Evolutionary conservation across 1,140 invertebrate genomes (phyloP), one percentile per base, ranked within the genome.

Genomic region (Aphelenchoides fujianensis): DNA sequence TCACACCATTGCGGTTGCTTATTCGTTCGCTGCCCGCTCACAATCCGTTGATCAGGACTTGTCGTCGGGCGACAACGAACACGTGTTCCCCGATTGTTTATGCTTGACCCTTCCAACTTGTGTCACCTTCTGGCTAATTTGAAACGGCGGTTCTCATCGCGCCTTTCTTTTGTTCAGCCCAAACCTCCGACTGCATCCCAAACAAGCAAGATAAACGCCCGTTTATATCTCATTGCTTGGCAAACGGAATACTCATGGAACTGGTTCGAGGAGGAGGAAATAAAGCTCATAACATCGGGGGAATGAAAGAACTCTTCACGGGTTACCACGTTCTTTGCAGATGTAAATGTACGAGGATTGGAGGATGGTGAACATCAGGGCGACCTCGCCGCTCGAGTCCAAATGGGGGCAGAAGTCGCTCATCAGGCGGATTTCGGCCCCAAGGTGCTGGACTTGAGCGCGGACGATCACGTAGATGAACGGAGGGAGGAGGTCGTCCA

Each of bases 401-500:
- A 89, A 88, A 7, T 88, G 87, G 80, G 92, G 91, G 86, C 92
- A 90, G 74, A 93, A 91, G 84, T 93, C 90, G 74, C 91, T 89
- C 23, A 92, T 90, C 79, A 92, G 90, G 82, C 91, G 90, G 77
- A 92, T 90, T 86, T 92, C 91, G 16, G 91, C 92, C 2, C 91
- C 91, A 19, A 93, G 88, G 84, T 92, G 91, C 67, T 91, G 88
- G 75, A 93, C 90, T 69, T 90, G 87, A 27, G 91, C 89, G 57
- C 91, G 86, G 0, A 93, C 90, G 34, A 92, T 91, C 41, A 92
- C 90, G 85, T 90, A 93, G 83, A 91, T 89, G 85, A 92, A 92
- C 30, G 92, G 89, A 2, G 92, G 91, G 85, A 93, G 91, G 69
- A 93, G 85, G 76, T 92, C 91, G 85, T 93, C 91, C 90, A 92